Percentiles rank a stretch among this genome's conserved stretches.
phyloP scores from a whole-genome alignment of 1,140 invertebrate genomes.

The Antheraea mylitta region DNA sequence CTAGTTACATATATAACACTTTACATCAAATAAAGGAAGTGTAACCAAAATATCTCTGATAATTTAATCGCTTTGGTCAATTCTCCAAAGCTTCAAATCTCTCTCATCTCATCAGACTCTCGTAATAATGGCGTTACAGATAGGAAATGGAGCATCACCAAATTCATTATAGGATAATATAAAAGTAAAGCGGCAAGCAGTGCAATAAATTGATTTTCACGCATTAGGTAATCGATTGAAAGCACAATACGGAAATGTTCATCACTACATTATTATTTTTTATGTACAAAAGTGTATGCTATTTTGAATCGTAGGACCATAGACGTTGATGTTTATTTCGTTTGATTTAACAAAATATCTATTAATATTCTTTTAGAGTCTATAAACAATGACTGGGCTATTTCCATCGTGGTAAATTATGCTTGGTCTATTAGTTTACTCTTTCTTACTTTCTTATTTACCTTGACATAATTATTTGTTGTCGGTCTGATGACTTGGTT shows the following conservation, averaged over 20 bases:
- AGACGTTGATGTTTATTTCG: background rate
- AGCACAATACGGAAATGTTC: constrained; percentile 28
- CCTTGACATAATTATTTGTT: constrained; percentile 8
- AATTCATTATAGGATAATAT: constrained; percentile 20
- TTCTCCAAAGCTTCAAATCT: background rate
- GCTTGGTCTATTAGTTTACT: constrained; percentile 6
- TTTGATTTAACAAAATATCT: background rate
- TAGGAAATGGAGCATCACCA: constrained; percentile 29
- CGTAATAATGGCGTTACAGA: constrained; percentile 20
- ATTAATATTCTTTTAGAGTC: background rate
- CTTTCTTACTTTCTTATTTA: constrained; percentile 12
- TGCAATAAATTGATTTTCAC: constrained; percentile 43
- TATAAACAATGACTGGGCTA: background rate
- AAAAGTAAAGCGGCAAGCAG: constrained; percentile 40
- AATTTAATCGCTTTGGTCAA: background rate
- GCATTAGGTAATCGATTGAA: constrained; percentile 29
- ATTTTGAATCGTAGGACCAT: background rate
- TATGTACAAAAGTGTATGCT: background rate
- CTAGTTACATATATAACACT: too few relatives aligned
- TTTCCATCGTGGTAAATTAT: background rate
- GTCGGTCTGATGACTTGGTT: background rate
- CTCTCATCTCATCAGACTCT: background rate
- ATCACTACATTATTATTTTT: background rate
- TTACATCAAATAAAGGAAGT: too few relatives aligned
- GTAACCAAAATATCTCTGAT: background rate